Evolutionary conservation across 2,888 invertebrate genomes (phyloP).

Genomic region (Eupelmus urozonus): DNA sequence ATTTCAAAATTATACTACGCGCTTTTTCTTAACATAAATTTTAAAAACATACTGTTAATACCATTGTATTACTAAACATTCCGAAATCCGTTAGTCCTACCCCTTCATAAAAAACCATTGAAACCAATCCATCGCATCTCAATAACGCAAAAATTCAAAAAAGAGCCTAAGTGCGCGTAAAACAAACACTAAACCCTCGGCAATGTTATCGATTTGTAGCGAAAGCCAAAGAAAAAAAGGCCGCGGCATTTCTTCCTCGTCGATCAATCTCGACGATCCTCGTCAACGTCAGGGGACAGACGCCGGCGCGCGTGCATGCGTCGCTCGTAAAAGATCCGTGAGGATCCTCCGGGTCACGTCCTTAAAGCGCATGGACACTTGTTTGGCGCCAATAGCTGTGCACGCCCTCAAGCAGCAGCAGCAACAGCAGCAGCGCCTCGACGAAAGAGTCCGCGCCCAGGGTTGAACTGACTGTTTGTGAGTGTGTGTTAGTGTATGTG

Average conservation of each 20-base stretch:
- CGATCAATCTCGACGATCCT: conserved; percentile 3
- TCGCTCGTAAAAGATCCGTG: neutral
- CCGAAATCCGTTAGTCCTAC: too few relatives aligned
- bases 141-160: neutral
- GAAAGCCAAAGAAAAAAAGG: neutral
- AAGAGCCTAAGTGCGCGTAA: neutral
- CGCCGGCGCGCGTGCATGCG: neutral
- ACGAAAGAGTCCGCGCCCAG: conserved; percentile 1
- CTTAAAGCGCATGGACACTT: conserved; percentile 61
- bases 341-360: neutral
- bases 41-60: too few relatives aligned
- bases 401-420: conserved; percentile 15
- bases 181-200: neutral
- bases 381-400: conserved; percentile 68
- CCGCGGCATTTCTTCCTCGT: neutral
- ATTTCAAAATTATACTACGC: too few relatives aligned
- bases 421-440: too few relatives aligned
- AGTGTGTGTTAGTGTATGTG: conserved; percentile 6
- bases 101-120: too few relatives aligned
- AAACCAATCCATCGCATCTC: too few relatives aligned
- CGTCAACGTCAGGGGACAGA: conserved; percentile 23
- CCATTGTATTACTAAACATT: too few relatives aligned
- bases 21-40: too few relatives aligned
- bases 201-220: neutral
- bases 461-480: neutral